Evolutionary conservation across 64 coral and sea anemone genomes (phyloP).

Genomic region (Acropora yongei): DNA sequence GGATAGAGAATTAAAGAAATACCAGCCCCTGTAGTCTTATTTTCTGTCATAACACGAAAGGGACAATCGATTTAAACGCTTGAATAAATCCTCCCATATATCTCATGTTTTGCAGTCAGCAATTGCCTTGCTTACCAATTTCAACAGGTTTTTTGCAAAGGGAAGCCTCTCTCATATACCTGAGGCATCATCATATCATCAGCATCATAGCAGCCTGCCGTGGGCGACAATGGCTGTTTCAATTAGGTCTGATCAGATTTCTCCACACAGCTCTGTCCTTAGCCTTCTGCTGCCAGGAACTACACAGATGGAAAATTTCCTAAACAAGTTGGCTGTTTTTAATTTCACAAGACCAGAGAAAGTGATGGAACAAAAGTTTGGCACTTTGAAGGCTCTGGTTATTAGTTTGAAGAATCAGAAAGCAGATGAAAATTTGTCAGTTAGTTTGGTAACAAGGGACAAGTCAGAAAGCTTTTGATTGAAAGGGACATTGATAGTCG

Average conservation of each 20-base stretch:
- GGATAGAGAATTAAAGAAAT: conserved; percentile 65
- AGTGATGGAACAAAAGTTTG: conserved; percentile 34
- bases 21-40: conserved; percentile 59
- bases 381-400: conserved; percentile 16
- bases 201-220: too few species aligned
- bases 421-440: conserved; percentile 54
- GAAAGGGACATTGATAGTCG: conserved; percentile 60
- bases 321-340: conserved; percentile 37
- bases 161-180: conserved; percentile 35
- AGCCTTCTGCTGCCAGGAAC: too few species aligned
- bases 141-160: too few species aligned
- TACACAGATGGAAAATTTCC: conserved; percentile 5
- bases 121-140: conserved; percentile 13
- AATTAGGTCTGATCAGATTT: too few species aligned
- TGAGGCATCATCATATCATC: conserved; percentile 10
- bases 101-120: conserved; percentile 74
- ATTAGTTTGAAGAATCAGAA: conserved; percentile 70
- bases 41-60: conserved; percentile 61
- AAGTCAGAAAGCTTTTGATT: conserved; percentile 65
- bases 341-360: conserved; percentile 62
- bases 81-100: conserved; percentile 47
- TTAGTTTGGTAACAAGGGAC: conserved; percentile 65
- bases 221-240: too few species aligned
- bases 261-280: too few species aligned
- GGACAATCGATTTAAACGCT: conserved; percentile 57